Conservation (phyloP, 2,888 invertebrate species). For the Cheilosia scutellata region DNA sequence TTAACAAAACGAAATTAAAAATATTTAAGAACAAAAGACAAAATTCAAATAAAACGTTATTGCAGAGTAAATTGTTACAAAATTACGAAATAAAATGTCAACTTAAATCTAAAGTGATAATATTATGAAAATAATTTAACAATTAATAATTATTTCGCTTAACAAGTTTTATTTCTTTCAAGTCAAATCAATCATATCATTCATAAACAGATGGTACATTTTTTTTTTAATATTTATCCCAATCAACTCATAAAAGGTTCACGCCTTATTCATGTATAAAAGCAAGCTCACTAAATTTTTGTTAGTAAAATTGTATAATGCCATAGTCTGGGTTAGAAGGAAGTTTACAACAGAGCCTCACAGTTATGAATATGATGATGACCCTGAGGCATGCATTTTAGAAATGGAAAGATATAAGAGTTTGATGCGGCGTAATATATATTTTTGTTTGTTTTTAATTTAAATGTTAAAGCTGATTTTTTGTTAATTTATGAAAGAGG, state of each 20-base stretch:
- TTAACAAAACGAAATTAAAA: conserved; percentile 57
- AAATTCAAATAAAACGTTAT: conserved; percentile 37
- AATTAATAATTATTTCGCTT: conserved; percentile 36
- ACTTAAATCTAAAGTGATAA: conserved; percentile 16
- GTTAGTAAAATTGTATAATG: conserved; percentile 29
- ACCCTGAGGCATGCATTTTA: neutral
- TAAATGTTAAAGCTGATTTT: conserved; percentile 30
- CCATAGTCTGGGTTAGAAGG: neutral
- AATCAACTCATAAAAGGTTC: conserved; percentile 27
- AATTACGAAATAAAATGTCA: conserved; percentile 12
- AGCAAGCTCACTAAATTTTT: conserved; percentile 43
- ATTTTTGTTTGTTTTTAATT: neutral
- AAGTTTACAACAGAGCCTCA: neutral
- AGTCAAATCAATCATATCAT: conserved; percentile 52
- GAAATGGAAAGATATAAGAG: neutral
- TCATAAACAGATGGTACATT: conserved; percentile 6
- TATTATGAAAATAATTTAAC: conserved; percentile 65
- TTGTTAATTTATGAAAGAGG: conserved; percentile 1
- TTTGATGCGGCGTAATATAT: neutral
- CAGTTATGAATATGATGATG: neutral
- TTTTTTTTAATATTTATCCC: conserved; percentile 7
- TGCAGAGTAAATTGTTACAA: conserved; percentile 30
- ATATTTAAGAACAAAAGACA: conserved; percentile 32
- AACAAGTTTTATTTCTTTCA: conserved; percentile 11
- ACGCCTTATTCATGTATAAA: conserved; percentile 41